Evolutionary conservation across 64 coral and sea anemone species (phyloP).

Genomic region (Stichodactyla mertensii): DNA sequence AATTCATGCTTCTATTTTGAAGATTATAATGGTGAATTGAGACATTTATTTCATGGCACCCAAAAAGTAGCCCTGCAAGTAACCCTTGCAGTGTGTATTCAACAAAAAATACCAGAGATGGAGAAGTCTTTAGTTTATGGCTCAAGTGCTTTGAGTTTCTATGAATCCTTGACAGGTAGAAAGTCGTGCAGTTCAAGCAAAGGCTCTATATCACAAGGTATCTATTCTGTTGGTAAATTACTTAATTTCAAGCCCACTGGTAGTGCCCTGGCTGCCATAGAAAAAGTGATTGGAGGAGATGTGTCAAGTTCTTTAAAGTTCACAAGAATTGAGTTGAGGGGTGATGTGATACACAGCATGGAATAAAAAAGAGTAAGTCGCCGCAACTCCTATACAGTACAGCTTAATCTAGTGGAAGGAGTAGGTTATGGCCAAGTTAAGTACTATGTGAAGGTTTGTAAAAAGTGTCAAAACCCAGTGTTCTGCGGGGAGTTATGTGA

Average conservation of each 20-base stretch:
- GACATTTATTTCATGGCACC: constrained; percentile 9
- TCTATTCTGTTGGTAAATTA: neutral
- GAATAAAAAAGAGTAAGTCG: too few species aligned
- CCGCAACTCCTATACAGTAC: too few species aligned
- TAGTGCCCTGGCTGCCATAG: neutral
- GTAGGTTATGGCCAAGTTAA: too few species aligned
- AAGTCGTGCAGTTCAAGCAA: neutral
- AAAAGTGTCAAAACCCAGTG: too few species aligned
- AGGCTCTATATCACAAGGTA: neutral
- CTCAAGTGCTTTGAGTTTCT: neutral
- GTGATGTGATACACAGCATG: too few species aligned
- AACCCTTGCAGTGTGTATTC: neutral
- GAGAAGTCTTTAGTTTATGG: neutral
- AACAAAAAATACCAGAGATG: neutral
- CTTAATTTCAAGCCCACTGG: neutral
- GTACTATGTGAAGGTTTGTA: too few species aligned
- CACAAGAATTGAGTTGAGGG: too few species aligned
- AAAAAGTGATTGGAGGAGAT: too few species aligned
- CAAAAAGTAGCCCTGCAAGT: too few species aligned
- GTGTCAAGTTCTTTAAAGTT: too few species aligned
- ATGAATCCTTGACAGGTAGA: neutral
- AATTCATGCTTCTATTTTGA: constrained; percentile 46
- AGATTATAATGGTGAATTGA: constrained; percentile 46
- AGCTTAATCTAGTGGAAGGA: too few species aligned
- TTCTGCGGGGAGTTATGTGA: too few species aligned